Evolutionary conservation across 2,888 invertebrate genomes (phyloP).

Genomic region (Elaeidobius kamerunicus): DNA sequence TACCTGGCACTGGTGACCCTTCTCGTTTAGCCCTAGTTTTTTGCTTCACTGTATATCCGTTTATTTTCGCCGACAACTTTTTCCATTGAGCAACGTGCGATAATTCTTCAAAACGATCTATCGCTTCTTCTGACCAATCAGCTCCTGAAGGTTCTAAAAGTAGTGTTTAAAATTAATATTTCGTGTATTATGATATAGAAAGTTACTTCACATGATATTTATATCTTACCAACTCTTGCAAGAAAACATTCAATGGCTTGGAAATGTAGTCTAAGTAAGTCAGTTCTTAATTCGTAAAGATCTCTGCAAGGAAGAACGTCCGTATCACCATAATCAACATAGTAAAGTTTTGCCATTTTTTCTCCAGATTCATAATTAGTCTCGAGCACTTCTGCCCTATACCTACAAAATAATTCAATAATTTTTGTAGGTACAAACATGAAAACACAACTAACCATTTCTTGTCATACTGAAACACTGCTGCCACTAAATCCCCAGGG

Average conservation of each 20-base stretch:
- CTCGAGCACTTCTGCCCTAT: slow-evolving; percentile 63
- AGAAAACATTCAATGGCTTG: slow-evolving; percentile 88
- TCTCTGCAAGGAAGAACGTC: slow-evolving; percentile 64
- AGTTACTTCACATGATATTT: not conserved
- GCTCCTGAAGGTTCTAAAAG: slow-evolving; percentile 50
- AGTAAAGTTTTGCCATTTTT: slow-evolving; percentile 68
- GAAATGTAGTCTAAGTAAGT: slow-evolving; percentile 68
- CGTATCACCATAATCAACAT: slow-evolving; percentile 85
- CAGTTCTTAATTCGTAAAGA: slow-evolving; percentile 70
- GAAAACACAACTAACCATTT: slow-evolving; percentile 64
- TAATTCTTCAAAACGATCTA: slow-evolving; percentile 66
- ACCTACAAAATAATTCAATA: slow-evolving; percentile 37
- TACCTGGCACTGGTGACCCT: slow-evolving; percentile 68
- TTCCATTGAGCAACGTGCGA: slow-evolving; percentile 80
- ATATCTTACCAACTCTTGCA: slow-evolving; percentile 61
- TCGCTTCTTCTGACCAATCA: slow-evolving; percentile 61
- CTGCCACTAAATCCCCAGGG: slow-evolving; percentile 81
- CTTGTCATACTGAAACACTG: slow-evolving; percentile 75
- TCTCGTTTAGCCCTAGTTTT: slow-evolving; percentile 54
- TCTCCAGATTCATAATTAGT: slow-evolving; percentile 61
- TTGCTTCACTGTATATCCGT: slow-evolving; percentile 63
- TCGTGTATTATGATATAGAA: not conserved
- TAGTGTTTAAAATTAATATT: too few species aligned
- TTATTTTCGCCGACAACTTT: slow-evolving; percentile 69
- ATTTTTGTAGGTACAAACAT: not conserved